phyloP scores from a whole-genome alignment of 1,140 invertebrate species.

The Venturia canescens region DNA sequence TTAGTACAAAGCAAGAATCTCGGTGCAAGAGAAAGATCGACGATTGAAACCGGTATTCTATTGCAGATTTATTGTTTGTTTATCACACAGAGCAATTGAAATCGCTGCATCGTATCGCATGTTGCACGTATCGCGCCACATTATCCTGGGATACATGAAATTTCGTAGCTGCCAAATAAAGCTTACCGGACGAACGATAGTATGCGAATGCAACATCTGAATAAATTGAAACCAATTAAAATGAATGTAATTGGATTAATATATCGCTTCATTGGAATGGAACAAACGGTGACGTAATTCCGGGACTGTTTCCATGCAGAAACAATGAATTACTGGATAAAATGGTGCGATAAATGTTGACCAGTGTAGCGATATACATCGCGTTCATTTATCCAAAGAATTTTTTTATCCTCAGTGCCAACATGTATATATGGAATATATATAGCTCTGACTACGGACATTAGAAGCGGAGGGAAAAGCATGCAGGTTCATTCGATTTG shows the following conservation, averaged over 20 bases:
- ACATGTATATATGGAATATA: slow-evolving; percentile 6
- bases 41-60: no score
- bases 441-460: slow-evolving; percentile 5
- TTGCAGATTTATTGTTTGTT: no score
- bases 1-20: no score
- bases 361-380: not conserved
- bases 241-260: not conserved
- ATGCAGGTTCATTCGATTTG: not conserved
- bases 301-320: not conserved
- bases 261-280: not conserved
- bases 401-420: not conserved
- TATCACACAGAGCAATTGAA: no score
- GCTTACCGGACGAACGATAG: not conserved
- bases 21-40: no score
- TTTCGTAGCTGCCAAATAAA: not conserved
- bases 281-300: not conserved
- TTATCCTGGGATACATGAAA: no score
- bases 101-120: no score
- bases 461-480: not conserved
- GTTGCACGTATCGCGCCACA: no score
- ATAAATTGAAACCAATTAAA: not conserved
- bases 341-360: not conserved
- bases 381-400: not conserved
- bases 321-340: slow-evolving; percentile 28
- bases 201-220: not conserved